Base-by-base conservation (phyloP, 2,888 invertebrate genomes). In the Drosophila suboccidentalis region DNA sequence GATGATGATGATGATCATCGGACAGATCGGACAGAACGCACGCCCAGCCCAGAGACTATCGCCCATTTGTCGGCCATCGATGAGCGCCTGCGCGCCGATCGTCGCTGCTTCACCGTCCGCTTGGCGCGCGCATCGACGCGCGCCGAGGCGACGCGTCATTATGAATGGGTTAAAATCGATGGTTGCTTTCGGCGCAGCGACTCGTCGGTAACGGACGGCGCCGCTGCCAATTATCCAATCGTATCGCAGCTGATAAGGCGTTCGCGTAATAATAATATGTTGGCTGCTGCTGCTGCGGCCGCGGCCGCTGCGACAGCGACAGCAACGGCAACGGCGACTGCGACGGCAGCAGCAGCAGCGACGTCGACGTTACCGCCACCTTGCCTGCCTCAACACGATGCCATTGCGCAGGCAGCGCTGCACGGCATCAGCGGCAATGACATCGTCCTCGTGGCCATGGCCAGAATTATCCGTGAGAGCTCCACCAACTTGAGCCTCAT, bases 361-460 rank as follows among this genome's bases (percentile, higher is more conserved):
- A 13, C 61, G 63, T 36, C 67, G 93, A 93, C 78, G 32, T 34
- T 66, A 22, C 47, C 67, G 19, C 53, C 75, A 8, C 61, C 82
- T 11, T 83, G 86, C 67, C 78, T 82, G 59, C 75, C 88, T 17
- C 91, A 90, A 46, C 91, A 91, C 54, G 91, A 91, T 75, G 90
- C 90, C 38, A 91, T 91, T 93, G 92, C 95, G 92, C 68, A 93
- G 93, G 90, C 94, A 92, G 89, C 94, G 92, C 81, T 93, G 62
- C 93, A 92, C 54, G 92, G 92, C 54, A 92, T 93, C 46, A 94
- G 95, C 84, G 95, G 95, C 10, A 95, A 95, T 92, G 95, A 95
- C 84, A 94, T 94, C 91, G 94, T 95, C 67, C 95, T 96, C 86
- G 94, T 96, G 84, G 96, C 96, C 71, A 95, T 97, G 93, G 96